Evolutionary conservation across 1,140 invertebrate species (phyloP).

Genomic region (Drosophila lowei): DNA sequence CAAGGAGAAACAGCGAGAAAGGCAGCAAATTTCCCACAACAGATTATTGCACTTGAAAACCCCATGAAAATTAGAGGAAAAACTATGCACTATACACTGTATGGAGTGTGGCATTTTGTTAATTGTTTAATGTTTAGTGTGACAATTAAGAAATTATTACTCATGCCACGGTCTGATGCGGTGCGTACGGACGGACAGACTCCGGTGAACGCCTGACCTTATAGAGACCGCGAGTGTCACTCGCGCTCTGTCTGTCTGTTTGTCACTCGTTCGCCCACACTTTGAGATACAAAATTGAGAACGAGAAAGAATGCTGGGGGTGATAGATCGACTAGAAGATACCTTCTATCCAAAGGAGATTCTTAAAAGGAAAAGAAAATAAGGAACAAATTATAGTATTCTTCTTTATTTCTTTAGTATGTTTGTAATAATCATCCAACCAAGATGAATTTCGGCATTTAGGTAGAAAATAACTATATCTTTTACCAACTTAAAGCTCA

Average conservation of each 20-base stretch:
- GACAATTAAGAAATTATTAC: slow-evolving; percentile 73
- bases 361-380: not conserved
- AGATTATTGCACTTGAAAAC: slow-evolving; percentile 40
- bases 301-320: slow-evolving; percentile 11
- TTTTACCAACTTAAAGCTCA: no score
- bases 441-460: not conserved
- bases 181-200: slow-evolving; percentile 12
- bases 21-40: slow-evolving; percentile 29
- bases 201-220: slow-evolving; percentile 76
- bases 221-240: slow-evolving; percentile 19
- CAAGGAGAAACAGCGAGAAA: not conserved
- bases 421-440: not conserved
- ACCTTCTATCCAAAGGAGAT: no score
- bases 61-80: not conserved
- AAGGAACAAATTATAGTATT: not conserved
- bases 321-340: no score
- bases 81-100: slow-evolving; percentile 8
- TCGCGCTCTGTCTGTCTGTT: slow-evolving; percentile 15
- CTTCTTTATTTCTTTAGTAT: not conserved
- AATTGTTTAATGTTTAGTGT: slow-evolving; percentile 68
- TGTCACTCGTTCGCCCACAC: slow-evolving; percentile 55
- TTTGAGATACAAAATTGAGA: not conserved
- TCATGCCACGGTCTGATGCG: slow-evolving; percentile 38
- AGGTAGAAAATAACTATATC: no score
- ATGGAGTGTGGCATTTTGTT: slow-evolving; percentile 33